A percentile compares a stretch with the other conserved stretches of the same genome.
Evolutionary conservation across 1,140 invertebrate genomes (phyloP).

Genomic region (Drosophila pallidifrons): DNA sequence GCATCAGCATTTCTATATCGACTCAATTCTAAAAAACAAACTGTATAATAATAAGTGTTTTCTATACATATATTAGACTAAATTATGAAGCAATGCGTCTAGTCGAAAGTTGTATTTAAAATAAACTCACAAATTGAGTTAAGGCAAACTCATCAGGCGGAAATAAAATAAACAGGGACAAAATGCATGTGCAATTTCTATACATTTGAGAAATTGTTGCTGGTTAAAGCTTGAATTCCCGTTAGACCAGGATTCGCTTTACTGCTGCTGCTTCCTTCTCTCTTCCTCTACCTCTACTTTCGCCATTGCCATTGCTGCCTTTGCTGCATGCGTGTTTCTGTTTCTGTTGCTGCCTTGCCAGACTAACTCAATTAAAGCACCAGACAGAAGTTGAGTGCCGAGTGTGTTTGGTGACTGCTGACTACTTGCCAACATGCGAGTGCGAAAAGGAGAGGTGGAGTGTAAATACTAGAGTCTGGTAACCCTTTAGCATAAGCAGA

Average conservation of each 20-base stretch:
- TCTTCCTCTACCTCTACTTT: not conserved
- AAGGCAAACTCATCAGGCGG: not conserved
- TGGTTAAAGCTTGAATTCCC: constrained; percentile 20
- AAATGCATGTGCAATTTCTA: not conserved
- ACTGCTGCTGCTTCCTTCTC: not conserved
- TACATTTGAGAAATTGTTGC: constrained; percentile 2
- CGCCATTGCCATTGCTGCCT: not conserved
- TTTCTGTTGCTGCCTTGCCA: constrained; percentile 46
- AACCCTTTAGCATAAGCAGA: constrained; percentile 36
- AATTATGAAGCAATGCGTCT: not conserved
- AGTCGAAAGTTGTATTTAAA: not conserved
- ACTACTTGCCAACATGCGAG: constrained; percentile 13
- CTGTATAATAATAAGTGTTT: not conserved
- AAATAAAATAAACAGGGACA: constrained; percentile 5
- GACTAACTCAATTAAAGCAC: constrained; percentile 61
- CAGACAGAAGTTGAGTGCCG: constrained; percentile 51
- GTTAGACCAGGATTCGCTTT: constrained; percentile 24
- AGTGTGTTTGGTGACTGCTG: constrained; percentile 17
- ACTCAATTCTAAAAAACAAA: no score
- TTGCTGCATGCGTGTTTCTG: constrained; percentile 20
- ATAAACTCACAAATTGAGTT: constrained; percentile 4
- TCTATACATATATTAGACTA: not conserved
- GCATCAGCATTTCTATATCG: no score
- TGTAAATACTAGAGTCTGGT: constrained; percentile 11
- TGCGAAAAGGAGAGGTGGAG: constrained; percentile 7